Evolutionary conservation across 1,140 invertebrate genomes (phyloP).

Genomic region (Caenorhabditis briggsae): DNA sequence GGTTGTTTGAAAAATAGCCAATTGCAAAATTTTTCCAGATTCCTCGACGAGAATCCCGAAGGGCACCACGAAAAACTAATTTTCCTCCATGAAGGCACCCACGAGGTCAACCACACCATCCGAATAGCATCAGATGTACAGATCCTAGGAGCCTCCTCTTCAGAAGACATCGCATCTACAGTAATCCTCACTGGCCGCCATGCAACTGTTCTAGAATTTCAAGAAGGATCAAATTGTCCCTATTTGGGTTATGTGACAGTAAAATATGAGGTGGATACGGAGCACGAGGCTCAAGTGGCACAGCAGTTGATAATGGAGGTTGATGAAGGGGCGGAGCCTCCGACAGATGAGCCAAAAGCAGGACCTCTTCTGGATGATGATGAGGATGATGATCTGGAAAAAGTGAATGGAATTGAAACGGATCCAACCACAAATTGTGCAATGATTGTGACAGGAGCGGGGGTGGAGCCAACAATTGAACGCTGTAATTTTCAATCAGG

Average conservation of each 20-base stretch:
- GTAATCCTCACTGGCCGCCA: conserved; percentile 32
- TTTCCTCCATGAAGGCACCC: conserved; percentile 38
- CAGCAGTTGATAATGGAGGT: background rate
- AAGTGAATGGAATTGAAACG: background rate
- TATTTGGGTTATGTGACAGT: conserved; percentile 19
- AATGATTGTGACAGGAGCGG: background rate
- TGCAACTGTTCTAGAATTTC: conserved; percentile 2
- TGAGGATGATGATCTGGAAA: conserved; percentile 16
- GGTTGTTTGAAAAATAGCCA: no score
- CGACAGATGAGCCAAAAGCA: no score
- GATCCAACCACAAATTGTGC: conserved; percentile 47
- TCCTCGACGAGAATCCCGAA: conserved; percentile 29
- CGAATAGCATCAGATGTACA: conserved; percentile 15
- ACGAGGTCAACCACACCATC: conserved; percentile 36
- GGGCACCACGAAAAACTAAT: conserved; percentile 35
- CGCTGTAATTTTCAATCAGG: conserved; percentile 23
- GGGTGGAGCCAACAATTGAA: conserved; percentile 26
- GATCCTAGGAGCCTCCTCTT: conserved; percentile 11
- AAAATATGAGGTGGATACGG: conserved; percentile 43
- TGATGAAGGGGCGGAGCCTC: background rate
- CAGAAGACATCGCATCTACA: conserved; percentile 11
- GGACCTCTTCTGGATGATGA: background rate
- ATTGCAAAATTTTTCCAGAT: background rate
- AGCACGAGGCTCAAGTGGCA: conserved; percentile 19
- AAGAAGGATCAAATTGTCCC: background rate